Conservation (phyloP, 2,888 invertebrate genomes). For the Microchrysa polita region DNA sequence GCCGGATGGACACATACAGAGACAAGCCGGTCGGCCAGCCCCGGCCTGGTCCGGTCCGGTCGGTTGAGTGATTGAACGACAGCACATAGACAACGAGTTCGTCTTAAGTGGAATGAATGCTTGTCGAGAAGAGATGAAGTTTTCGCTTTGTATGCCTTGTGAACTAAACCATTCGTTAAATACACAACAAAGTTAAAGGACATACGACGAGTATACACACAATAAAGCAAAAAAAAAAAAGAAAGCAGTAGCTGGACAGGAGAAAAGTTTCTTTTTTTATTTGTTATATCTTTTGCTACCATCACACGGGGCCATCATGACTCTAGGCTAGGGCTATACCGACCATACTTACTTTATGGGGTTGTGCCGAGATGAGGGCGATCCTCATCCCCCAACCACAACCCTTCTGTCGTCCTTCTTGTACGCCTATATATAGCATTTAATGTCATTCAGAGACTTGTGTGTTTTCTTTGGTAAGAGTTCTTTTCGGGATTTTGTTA, state of each 20-base stretch:
- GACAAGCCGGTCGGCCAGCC: no score
- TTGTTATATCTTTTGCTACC: constrained; percentile 17
- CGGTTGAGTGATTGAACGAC: constrained; percentile 45
- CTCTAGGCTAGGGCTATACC: no score
- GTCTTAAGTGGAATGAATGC: constrained; percentile 48
- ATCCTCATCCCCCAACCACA: neutral
- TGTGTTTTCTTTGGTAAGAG: constrained; percentile 13
- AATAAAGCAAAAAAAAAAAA: constrained; percentile 28
- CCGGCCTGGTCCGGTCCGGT: no score
- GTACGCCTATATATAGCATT: no score
- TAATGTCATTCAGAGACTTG: constrained; percentile 5
- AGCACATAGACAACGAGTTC: no score
- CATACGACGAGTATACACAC: constrained; percentile 21
- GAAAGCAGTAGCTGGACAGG: no score
- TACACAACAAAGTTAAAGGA: constrained; percentile 40
- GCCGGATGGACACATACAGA: neutral
- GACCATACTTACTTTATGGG: neutral
- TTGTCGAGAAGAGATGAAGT: constrained; percentile 21
- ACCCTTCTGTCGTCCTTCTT: neutral
- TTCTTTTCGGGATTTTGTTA: constrained; percentile 30
- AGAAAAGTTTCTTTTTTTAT: constrained; percentile 32
- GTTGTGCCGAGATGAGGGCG: neutral
- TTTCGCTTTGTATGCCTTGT: constrained; percentile 5
- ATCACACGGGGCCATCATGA: neutral
- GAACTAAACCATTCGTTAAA: constrained; percentile 42